These are phyloP conservation scores for Microtus pennsylvanicus DNA, from an alignment of 2,113 vertebrate species.

Conservation along the genomic window DNA sequence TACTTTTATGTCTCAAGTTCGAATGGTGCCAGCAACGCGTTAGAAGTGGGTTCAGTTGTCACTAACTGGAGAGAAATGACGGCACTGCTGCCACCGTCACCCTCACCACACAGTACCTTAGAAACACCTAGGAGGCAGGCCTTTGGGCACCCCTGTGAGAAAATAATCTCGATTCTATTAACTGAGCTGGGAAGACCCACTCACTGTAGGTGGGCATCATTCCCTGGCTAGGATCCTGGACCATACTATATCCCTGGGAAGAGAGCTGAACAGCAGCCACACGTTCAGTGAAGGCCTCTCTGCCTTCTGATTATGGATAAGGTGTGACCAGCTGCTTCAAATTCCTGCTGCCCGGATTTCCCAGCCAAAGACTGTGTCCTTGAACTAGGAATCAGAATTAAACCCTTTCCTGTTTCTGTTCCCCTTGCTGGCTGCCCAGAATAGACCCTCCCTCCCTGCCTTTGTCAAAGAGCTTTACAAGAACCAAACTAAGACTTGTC, in stretches of 20 bases:
- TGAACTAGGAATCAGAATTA: neutral
- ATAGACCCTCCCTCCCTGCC: too few relatives aligned
- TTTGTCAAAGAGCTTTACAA: neutral
- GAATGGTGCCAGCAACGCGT: neutral
- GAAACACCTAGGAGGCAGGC: neutral
- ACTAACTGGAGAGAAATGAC: too few relatives aligned
- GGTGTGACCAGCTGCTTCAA: neutral
- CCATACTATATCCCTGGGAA: neutral
- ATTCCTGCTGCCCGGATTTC: neutral
- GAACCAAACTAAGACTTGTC: neutral
- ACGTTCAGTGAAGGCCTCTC: rapidly evolving
- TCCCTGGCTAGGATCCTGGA: neutral
- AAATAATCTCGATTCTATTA: neutral
- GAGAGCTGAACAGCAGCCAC: neutral
- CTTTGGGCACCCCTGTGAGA: neutral
- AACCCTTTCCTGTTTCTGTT: too few relatives aligned
- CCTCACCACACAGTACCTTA: neutral
- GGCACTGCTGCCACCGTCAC: neutral
- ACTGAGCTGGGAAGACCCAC: neutral
- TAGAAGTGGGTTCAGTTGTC: too few relatives aligned
- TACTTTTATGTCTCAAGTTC: neutral
- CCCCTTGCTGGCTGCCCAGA: neutral
- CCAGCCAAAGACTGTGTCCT: neutral
- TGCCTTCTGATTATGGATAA: neutral
- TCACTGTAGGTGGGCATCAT: neutral